phyloP scores from a whole-genome alignment of 2,113 vertebrate genomes.

The Serranochromis macrocephalus region DNA sequence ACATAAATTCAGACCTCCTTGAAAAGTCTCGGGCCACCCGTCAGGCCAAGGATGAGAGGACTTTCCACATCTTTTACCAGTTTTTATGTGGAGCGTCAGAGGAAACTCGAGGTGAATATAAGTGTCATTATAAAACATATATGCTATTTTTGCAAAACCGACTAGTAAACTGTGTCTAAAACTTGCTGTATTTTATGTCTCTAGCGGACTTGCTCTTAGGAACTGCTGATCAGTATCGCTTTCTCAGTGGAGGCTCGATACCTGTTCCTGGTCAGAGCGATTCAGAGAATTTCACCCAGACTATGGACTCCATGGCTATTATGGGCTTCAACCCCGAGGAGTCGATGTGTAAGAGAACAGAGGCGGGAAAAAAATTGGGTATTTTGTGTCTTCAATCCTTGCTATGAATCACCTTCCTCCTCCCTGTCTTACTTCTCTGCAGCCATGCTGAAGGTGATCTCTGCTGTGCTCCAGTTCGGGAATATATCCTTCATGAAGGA shows the following conservation, averaged over 20 bases:
- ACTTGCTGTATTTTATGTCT: neutral
- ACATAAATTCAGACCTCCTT: slow-evolving; percentile 73
- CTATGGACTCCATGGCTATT: slow-evolving; percentile 85
- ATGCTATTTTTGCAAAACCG: neutral
- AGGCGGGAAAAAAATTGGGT: neutral
- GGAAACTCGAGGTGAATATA: slow-evolving; percentile 68
- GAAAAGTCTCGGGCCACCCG: slow-evolving; percentile 87
- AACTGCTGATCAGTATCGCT: slow-evolving; percentile 78
- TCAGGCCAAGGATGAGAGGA: slow-evolving; percentile 86
- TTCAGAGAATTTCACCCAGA: slow-evolving; percentile 85
- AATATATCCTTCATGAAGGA: slow-evolving; percentile 82
- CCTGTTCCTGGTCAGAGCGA: slow-evolving; percentile 80
- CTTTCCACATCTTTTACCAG: slow-evolving; percentile 90
- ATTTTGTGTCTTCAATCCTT: neutral
- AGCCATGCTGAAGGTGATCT: slow-evolving; percentile 84
- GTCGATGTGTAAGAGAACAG: slow-evolving; percentile 72
- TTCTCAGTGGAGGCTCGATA: slow-evolving; percentile 79
- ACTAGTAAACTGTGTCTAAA: neutral
- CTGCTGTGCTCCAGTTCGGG: slow-evolving; percentile 84
- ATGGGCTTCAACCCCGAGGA: slow-evolving; percentile 85
- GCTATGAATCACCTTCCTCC: neutral
- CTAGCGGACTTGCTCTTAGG: slow-evolving; percentile 81
- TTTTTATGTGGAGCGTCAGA: slow-evolving; percentile 78
- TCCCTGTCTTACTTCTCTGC: neutral
- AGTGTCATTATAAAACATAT: neutral